Evolutionary conservation across 2,113 vertebrate genomes (phyloP), one percentile per base, ranked within the genome.

Genomic region (Lepus americanus): DNA sequence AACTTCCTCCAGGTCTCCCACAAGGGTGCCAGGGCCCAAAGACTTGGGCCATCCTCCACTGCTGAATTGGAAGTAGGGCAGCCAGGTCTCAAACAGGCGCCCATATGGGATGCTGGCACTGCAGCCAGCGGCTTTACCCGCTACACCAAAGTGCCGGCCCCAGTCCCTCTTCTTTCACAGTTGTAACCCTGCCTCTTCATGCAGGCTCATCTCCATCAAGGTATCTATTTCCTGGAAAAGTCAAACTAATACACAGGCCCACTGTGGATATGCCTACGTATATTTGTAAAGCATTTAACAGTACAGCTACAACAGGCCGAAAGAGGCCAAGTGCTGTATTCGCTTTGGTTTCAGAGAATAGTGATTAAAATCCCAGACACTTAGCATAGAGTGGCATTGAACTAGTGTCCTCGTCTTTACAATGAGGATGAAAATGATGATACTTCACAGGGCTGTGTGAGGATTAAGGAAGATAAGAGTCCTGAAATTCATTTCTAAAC

Each of bases 401-500:
- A 64, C 84, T 92, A 73, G 33, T 67, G 8, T 72, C 29, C 44
- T 83, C 61, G 59, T n/a, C n/a, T 87, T 85, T 90, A 87, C 77
- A 84, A 76, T 61, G 59, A 87, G 3, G 51, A 12, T 63, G 51
- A 9, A 36, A 87, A 9, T 55, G 82, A 12, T 64, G 61, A 83
- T 25, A 73, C 29, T 67, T 89, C 55, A 85, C 86, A 10, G 7
- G 51, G 44, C 13, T 8, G 6, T 70, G 44, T 91, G 53, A 93
- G 31, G 31, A 87, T 27, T 87, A 67, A 89, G 29, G 44, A n/a
- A 94, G 49, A 78, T 55, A 25, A 51, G 29, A 87, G 29, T 33
- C 49, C 80, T 78, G 22, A 88, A 88, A 85, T 23, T 61, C 53
- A 76, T 82, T 90, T 84, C 44, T 85, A 94, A 87, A 87, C 31